These are phyloP conservation scores for Rissa tridactyla DNA, from an alignment of 2,113 vertebrate genomes.

Conservation along the genomic window DNA sequence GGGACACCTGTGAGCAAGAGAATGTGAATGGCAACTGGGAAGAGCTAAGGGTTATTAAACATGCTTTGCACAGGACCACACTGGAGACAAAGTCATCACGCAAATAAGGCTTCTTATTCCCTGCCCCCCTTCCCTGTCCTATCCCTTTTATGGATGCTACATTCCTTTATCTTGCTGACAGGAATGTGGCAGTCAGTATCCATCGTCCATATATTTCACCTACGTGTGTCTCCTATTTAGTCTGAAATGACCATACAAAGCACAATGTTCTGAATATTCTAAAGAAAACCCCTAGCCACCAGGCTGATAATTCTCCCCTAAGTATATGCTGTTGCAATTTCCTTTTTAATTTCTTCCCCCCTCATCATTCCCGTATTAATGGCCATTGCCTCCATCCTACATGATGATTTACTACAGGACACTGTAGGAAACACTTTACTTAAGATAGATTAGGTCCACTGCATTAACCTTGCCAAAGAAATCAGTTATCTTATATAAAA, in stretches of 20 bases:
- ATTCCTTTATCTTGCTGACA: background rate
- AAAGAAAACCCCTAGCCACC: background rate
- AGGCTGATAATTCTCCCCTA: background rate
- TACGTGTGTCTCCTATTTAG: background rate
- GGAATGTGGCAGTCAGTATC: background rate
- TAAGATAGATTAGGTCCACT: background rate
- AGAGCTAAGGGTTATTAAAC: background rate
- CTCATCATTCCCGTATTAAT: background rate
- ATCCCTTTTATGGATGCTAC: background rate
- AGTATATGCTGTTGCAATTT: background rate
- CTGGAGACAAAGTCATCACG: background rate
- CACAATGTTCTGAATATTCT: background rate
- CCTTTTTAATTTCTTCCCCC: background rate
- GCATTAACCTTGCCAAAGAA: background rate
- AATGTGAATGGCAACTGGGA: rapidly evolving
- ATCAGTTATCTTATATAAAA: background rate
- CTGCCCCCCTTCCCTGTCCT: rapidly evolving
- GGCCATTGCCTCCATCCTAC: background rate
- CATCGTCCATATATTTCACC: background rate
- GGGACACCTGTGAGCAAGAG: rapidly evolving
- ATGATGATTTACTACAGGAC: background rate
- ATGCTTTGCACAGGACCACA: background rate
- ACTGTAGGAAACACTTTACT: background rate
- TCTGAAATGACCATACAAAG: background rate
- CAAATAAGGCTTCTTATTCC: background rate